phyloP scores from a whole-genome alignment of 2,113 vertebrate genomes.

The Gasterosteus nipponicus region DNA sequence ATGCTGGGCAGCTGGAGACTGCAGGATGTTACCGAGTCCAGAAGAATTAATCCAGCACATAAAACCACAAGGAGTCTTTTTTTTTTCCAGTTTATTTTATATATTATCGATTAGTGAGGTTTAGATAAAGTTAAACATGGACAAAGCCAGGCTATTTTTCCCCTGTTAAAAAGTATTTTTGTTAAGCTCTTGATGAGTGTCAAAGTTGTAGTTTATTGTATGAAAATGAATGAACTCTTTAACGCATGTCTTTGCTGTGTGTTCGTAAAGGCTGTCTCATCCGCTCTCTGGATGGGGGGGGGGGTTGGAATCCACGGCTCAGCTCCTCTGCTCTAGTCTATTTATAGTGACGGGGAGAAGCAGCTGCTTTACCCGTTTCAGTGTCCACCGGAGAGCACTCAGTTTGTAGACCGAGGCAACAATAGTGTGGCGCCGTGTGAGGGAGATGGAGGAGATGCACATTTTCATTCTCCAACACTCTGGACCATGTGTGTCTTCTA shows the following conservation, averaged over 20 bases:
- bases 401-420: conserved; percentile 49
- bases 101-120: neutral
- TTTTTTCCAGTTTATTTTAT: neutral
- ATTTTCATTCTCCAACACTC: neutral
- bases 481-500: neutral
- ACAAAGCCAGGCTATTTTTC: neutral
- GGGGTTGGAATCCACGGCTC: conserved; percentile 64
- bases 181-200: neutral
- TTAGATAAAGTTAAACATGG: neutral
- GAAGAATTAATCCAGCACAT: neutral
- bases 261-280: conserved; percentile 24
- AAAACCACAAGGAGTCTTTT: neutral
- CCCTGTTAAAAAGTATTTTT: neutral
- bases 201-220: neutral
- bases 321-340: conserved; percentile 65
- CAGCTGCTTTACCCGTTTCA: conserved; percentile 72
- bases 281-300: conserved; percentile 26
- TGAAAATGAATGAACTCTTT: neutral
- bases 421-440: conserved; percentile 15
- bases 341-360: conserved; percentile 74
- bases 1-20: neutral
- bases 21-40: neutral
- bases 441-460: neutral
- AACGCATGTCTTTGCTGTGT: neutral
- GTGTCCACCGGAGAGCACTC: conserved; percentile 56